Percentiles rank a stretch among this genome's conserved stretches.
phyloP scores from a whole-genome alignment of 1,140 invertebrate species.

The Cydia fagiglandana region DNA sequence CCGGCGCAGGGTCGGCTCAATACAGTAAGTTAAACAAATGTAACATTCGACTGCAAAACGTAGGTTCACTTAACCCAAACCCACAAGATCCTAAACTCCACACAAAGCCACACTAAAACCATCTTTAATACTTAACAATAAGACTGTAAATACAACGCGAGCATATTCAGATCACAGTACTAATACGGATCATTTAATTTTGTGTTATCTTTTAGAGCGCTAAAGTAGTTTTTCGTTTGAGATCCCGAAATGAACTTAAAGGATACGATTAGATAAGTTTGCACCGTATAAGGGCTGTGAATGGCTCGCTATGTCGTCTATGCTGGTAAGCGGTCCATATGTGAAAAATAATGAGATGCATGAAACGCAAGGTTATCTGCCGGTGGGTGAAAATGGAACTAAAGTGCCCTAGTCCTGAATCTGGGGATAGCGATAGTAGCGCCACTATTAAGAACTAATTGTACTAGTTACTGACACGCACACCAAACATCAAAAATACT shows the following conservation, averaged over 20 bases:
- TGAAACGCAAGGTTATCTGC: constrained; percentile 7
- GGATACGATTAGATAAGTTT: constrained; percentile 29
- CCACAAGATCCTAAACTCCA: background rate
- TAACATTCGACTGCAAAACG: constrained; percentile 32
- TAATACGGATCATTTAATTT: constrained; percentile 16
- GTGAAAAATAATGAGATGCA: constrained; percentile 31
- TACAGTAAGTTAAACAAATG: constrained; percentile 32
- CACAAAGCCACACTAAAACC: background rate
- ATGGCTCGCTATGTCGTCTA: constrained; percentile 21
- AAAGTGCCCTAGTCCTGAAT: background rate
- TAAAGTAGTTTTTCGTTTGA: constrained; percentile 30
- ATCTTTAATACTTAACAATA: background rate
- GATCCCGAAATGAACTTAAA: constrained; percentile 26
- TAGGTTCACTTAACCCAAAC: background rate
- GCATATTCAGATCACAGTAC: background rate
- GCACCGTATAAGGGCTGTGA: background rate
- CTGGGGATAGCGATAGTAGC: background rate
- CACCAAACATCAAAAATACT: too few species aligned
- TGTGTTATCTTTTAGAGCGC: constrained; percentile 16
- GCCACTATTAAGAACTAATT: background rate
- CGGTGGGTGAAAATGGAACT: background rate
- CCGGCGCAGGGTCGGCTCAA: constrained; percentile 7
- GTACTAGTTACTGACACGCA: too few species aligned
- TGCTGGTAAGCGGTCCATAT: constrained; percentile 5
- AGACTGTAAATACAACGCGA: background rate